Conservation (phyloP, 2,888 invertebrate species). For the Conistra vaccinii region DNA sequence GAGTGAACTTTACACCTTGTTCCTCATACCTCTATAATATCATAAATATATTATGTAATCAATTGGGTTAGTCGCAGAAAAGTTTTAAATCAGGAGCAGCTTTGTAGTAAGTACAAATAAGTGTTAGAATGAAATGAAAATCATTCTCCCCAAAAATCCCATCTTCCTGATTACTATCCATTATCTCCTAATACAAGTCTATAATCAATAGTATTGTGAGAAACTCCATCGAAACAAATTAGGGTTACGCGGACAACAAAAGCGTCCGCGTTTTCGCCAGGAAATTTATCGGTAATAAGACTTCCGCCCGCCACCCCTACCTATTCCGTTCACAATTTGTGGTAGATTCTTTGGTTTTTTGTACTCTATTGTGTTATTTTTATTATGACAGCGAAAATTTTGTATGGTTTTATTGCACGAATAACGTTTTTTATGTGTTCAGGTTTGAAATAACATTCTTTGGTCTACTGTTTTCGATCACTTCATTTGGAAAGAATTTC, state of each 20-base stretch:
- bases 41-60: no score
- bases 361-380: slow-evolving; percentile 61
- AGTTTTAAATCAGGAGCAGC: neutral
- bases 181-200: slow-evolving; percentile 55
- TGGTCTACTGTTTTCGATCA: neutral
- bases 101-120: neutral
- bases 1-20: no score
- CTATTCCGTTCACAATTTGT: slow-evolving; percentile 66
- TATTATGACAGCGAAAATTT: slow-evolving; percentile 51
- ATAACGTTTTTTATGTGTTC: slow-evolving; percentile 4
- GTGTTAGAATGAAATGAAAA: neutral
- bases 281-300: slow-evolving; percentile 80
- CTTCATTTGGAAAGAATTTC: neutral
- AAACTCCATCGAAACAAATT: slow-evolving; percentile 75
- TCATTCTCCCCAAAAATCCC: slow-evolving; percentile 15
- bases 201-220: slow-evolving; percentile 66
- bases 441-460: slow-evolving; percentile 3
- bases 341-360: slow-evolving; percentile 59
- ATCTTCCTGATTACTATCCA: slow-evolving; percentile 47
- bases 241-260: slow-evolving; percentile 75
- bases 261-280: slow-evolving; percentile 72
- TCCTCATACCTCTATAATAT: no score
- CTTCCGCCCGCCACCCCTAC: slow-evolving; percentile 74
- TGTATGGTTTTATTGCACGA: slow-evolving; percentile 29
- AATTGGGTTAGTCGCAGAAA: no score